phyloP scores from a whole-genome alignment of 2,888 invertebrate species.

The Watsonalla cultraria region DNA sequence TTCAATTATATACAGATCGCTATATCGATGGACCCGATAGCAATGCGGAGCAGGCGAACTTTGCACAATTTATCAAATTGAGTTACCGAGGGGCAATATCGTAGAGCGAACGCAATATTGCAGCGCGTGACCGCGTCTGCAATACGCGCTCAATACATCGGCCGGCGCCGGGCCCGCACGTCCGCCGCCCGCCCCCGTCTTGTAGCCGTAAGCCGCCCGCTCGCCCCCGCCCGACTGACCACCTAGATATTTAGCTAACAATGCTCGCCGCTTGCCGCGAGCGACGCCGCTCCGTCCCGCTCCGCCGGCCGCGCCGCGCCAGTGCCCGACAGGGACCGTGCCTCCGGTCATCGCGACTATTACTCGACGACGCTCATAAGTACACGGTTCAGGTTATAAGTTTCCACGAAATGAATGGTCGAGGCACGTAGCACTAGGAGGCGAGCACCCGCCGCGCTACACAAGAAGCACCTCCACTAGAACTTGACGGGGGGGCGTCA shows the following conservation, averaged over 20 bases:
- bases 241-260: slow-evolving; percentile 79
- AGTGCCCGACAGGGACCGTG: slow-evolving; percentile 54
- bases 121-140: slow-evolving; percentile 79
- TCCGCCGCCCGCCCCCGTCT: slow-evolving; percentile 53
- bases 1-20: slow-evolving; percentile 25
- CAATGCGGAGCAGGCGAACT: slow-evolving; percentile 64
- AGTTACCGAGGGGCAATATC: slow-evolving; percentile 77
- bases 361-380: slow-evolving; percentile 79
- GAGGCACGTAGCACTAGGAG: slow-evolving; percentile 75
- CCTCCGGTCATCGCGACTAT: slow-evolving; percentile 75
- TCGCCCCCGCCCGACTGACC: slow-evolving; percentile 69
- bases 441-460: slow-evolving; percentile 64
- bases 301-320: slow-evolving; percentile 32
- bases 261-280: slow-evolving; percentile 70
- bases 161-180: slow-evolving; percentile 73
- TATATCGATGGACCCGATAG: slow-evolving; percentile 54
- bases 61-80: slow-evolving; percentile 77
- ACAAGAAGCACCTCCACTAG: slow-evolving; percentile 74
- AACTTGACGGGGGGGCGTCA: slow-evolving; percentile 55
- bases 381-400: slow-evolving; percentile 79
- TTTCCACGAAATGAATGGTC: slow-evolving; percentile 76
- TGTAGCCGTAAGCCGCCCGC: slow-evolving; percentile 15
- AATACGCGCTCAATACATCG: slow-evolving; percentile 79
- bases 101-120: slow-evolving; percentile 77
- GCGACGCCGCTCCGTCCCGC: slow-evolving; percentile 56